Evolutionary conservation across 2,888 invertebrate species (phyloP).

Genomic region (Cryptus armator): DNA sequence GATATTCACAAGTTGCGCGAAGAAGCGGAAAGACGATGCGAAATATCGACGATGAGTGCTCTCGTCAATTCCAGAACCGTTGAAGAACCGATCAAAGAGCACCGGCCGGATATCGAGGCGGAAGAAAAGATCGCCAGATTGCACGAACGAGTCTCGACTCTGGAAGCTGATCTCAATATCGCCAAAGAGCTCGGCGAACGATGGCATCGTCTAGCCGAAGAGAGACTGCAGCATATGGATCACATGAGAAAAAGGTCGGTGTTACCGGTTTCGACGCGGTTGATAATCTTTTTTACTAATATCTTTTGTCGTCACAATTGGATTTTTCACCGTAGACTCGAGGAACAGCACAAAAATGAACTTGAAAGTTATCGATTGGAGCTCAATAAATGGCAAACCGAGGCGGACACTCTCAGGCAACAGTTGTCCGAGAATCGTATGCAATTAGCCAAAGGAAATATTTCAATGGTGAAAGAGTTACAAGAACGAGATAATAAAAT

Average conservation of each 20-base stretch:
- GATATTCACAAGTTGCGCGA: conserved; percentile 76
- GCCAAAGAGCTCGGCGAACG: conserved; percentile 87
- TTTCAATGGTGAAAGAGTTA: conserved; percentile 83
- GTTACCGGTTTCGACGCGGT: not conserved
- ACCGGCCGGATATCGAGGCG: conserved; percentile 63
- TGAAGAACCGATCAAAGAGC: conserved; percentile 61
- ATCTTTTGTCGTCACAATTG: not conserved
- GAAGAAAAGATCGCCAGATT: conserved; percentile 87
- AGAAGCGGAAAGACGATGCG: conserved; percentile 40
- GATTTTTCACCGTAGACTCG: conserved; percentile 84
- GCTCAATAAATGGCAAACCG: conserved; percentile 88
- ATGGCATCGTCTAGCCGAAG: conserved; percentile 90
- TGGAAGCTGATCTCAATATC: conserved; percentile 86
- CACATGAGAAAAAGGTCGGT: conserved; percentile 85
- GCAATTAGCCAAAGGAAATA: conserved; percentile 81
- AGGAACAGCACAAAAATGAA: conserved; percentile 88
- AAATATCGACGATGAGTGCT: not conserved
- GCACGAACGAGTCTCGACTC: conserved; percentile 85
- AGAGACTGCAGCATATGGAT: conserved; percentile 89
- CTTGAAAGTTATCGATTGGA: conserved; percentile 89
- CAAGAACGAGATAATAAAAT: conserved; percentile 85
- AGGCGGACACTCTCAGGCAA: conserved; percentile 85
- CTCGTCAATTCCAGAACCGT: conserved; percentile 40
- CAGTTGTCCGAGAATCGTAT: conserved; percentile 84
- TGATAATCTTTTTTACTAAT: conserved; percentile 2